Evolutionary conservation across 2,113 vertebrate species (phyloP).

Genomic region (Carettochelys insculpta): DNA sequence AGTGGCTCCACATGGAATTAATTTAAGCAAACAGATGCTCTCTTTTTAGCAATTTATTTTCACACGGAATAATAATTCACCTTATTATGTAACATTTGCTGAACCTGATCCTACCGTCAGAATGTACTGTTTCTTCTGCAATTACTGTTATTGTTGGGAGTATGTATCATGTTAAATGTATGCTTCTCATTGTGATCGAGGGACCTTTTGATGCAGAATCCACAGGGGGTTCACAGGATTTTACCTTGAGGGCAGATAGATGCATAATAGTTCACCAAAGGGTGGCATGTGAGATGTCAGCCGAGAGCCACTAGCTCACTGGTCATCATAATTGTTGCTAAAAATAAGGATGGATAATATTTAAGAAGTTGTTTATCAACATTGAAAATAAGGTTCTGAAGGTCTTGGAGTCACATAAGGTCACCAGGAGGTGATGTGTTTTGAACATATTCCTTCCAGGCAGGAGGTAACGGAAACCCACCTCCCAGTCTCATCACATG

Average conservation of each 20-base stretch:
- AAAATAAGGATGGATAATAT: background rate
- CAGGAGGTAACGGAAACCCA: background rate
- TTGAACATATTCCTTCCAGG: background rate
- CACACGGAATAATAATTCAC: accelerated
- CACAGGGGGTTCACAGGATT: background rate
- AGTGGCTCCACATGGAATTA: background rate
- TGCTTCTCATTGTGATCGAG: background rate
- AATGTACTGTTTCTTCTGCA: background rate
- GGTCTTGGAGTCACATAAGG: background rate
- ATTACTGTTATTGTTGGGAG: accelerated
- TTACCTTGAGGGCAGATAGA: background rate
- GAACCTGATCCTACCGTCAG: background rate
- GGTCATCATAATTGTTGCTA: background rate
- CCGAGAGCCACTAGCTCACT: background rate
- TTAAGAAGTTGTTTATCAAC: background rate
- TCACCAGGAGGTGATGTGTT: background rate
- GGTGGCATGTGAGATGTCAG: background rate
- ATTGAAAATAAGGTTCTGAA: background rate
- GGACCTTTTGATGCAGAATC: background rate
- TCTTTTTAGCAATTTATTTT: background rate
- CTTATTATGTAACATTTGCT: background rate
- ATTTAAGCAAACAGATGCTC: background rate
- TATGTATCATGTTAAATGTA: accelerated
- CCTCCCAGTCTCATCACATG: background rate
- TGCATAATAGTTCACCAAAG: background rate